Evolutionary conservation across 2,797 vertebrate genomes (phyloP), one percentile per base, ranked within the genome.

Genomic region (Hypotaenidia philippensis): DNA sequence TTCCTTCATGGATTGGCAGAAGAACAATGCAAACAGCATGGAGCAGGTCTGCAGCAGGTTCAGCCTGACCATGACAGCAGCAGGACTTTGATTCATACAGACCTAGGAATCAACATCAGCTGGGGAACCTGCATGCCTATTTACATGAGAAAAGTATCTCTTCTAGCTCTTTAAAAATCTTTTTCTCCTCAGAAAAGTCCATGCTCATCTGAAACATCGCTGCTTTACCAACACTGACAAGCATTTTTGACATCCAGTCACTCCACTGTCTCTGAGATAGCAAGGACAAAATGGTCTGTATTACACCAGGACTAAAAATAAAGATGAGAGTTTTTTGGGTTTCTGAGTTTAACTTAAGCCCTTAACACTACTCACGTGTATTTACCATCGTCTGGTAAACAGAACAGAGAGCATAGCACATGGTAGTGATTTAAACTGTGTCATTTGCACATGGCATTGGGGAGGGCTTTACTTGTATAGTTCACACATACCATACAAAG

Each of bases 401-500:
- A 83, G 85, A 91, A 84, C 31, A 85, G 91, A 83, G 88, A 83
- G 11, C 20, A 49, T 10, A 47, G 45, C 21, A 22, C 45, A 47
- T 47, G 45, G 21, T 22, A 47, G 45, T 47, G 45, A 47, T 47
- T 47, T 47, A 22, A 47, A 22, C 45, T 47, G 21, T 47, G 45
- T 47, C 45, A 47, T 47, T 47, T 47, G 21, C 45, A 47, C 45
- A 47, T 47, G 45, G 21, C 45, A 47, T 21, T 47, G 70, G 57
- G 66, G 50, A 84, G 70, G 52, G 77, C 83, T 90, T 56, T 63
- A 56, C 71, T 86, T 45, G 34, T 83, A 63, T 78, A 89, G 55
- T 57, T 82, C 70, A 81, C 75, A 85, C 40, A 87, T 92, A 93
- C 71, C 90, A 71, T 69, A 79, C 59, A 89, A 91, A 93, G 93